Evolutionary conservation across 2,113 vertebrate genomes (phyloP).

Genomic region (Haemorhous mexicanus): DNA sequence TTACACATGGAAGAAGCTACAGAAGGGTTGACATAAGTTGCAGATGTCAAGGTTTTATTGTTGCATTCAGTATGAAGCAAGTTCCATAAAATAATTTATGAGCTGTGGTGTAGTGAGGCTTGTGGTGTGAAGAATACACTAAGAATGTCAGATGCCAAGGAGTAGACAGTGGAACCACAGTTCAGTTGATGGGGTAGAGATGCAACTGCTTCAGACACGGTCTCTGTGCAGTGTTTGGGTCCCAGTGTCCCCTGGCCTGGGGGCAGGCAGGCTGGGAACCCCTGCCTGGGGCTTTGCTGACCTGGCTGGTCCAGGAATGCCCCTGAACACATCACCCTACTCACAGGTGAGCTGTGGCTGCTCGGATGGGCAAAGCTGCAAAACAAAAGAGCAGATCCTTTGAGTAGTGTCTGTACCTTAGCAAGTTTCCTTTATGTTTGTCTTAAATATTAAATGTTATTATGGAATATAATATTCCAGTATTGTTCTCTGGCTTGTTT

Average conservation of each 20-base stretch:
- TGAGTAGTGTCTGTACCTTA: neutral
- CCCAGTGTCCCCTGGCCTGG: fast-evolving
- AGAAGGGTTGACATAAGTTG: neutral
- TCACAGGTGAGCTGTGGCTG: neutral
- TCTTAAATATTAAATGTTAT: neutral
- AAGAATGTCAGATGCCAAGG: neutral
- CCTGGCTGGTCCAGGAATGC: neutral
- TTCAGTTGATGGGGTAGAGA: neutral
- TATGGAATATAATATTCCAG: neutral
- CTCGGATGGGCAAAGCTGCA: neutral
- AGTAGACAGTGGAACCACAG: neutral
- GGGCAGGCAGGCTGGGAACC: neutral
- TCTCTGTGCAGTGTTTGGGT: neutral
- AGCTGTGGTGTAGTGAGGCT: neutral
- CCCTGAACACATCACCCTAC: neutral
- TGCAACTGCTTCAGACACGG: neutral
- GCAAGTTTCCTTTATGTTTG: neutral
- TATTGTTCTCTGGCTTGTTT: neutral
- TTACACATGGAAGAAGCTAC: neutral
- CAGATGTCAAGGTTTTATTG: neutral
- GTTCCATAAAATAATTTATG: neutral
- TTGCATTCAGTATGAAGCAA: neutral
- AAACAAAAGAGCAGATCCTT: neutral
- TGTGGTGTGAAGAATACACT: neutral
- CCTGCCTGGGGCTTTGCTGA: fast-evolving